phyloP scores from a whole-genome alignment of 2,888 invertebrate species.

The Saturnia japonica region DNA sequence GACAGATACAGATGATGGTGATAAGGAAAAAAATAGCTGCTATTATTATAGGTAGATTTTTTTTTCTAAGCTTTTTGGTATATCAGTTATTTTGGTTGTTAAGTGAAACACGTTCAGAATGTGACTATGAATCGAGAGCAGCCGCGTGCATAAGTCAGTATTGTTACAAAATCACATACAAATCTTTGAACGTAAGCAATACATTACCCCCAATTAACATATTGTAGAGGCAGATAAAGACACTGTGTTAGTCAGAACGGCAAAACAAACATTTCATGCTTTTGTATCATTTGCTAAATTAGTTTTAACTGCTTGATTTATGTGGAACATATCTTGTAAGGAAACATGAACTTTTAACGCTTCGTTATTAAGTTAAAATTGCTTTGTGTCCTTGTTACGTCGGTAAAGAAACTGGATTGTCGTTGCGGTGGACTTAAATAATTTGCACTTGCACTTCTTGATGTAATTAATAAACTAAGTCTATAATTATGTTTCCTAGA shows the following conservation, averaged over 20 bases:
- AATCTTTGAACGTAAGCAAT: conserved; percentile 10
- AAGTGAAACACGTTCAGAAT: not conserved
- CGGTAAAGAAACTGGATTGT: not conserved
- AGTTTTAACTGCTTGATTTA: conserved; percentile 20
- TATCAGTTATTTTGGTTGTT: too few species aligned
- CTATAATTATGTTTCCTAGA: not conserved
- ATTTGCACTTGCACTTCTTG: not conserved
- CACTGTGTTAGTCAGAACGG: conserved; percentile 12
- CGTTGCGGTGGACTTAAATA: not conserved
- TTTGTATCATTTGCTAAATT: conserved; percentile 23
- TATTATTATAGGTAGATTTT: too few species aligned
- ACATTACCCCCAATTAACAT: conserved; percentile 14
- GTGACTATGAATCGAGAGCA: not conserved
- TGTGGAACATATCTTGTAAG: not conserved
- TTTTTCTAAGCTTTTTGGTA: too few species aligned
- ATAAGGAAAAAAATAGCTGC: too few species aligned
- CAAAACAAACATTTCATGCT: conserved; percentile 15
- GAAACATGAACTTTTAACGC: not conserved
- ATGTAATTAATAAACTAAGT: conserved; percentile 1
- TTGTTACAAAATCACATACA: conserved; percentile 12
- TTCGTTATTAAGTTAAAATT: not conserved
- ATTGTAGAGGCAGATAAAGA: conserved; percentile 9
- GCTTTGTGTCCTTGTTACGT: not conserved
- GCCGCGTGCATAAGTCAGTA: not conserved
- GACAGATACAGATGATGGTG: too few species aligned